phyloP scores from a whole-genome alignment of 2,797 vertebrate species.

The Clangula hyemalis region DNA sequence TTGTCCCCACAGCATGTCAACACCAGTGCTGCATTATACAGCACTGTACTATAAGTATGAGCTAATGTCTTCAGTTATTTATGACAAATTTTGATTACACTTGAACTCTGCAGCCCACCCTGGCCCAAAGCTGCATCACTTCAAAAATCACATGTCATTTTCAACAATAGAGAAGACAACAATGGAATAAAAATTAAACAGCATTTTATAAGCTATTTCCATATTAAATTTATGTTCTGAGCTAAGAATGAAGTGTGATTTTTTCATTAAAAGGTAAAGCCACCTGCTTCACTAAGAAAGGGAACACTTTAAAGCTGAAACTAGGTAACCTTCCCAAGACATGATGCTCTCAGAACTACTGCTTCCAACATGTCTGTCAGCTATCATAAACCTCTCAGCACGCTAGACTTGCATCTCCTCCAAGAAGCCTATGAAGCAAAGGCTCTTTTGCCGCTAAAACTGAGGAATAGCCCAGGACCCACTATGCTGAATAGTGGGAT shows the following conservation, averaged over 20 bases:
- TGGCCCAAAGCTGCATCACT: background rate
- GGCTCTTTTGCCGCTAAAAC: background rate
- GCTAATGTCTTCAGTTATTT: background rate
- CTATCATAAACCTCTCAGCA: background rate
- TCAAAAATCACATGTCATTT: background rate
- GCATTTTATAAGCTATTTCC: background rate
- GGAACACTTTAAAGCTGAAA: background rate
- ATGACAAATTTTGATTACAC: background rate
- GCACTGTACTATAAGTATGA: fast-evolving
- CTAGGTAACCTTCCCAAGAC: background rate
- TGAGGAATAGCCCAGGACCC: background rate
- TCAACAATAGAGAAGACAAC: background rate
- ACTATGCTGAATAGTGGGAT: no score
- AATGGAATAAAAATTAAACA: background rate
- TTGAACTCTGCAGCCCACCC: background rate
- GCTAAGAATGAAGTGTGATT: background rate
- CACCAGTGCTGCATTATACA: background rate
- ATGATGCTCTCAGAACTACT: background rate
- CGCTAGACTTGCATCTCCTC: background rate
- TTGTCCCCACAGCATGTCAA: background rate
- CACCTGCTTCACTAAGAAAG: background rate
- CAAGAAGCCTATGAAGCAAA: background rate
- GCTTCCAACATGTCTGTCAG: background rate
- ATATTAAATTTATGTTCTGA: background rate
- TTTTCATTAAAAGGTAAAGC: background rate